These are phyloP conservation scores for Hyperopisus bebe DNA, from an alignment of 2,113 vertebrate genomes.

Conservation along the genomic window DNA sequence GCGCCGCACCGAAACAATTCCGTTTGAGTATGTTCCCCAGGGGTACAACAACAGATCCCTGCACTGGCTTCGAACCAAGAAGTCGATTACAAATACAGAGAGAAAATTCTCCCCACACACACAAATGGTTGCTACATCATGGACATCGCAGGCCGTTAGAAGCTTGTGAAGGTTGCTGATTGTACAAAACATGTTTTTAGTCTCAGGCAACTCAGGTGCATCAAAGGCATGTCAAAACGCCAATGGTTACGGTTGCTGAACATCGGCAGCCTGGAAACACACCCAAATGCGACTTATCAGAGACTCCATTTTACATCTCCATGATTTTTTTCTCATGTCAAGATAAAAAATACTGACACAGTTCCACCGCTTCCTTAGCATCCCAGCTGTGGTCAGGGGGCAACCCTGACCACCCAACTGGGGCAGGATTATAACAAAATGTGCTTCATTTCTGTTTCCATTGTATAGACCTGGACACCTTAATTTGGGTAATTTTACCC, in stretches of 20 bases:
- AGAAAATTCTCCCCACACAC: not conserved
- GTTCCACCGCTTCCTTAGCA: not conserved
- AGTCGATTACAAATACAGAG: not conserved
- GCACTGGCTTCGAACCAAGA: not conserved
- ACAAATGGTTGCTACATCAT: not conserved
- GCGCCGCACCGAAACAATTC: not conserved
- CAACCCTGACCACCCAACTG: not conserved
- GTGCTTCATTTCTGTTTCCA: not conserved
- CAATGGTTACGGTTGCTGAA: not conserved
- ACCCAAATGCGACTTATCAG: not conserved
- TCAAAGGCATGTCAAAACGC: not conserved
- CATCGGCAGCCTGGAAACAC: not conserved
- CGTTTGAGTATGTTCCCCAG: not conserved
- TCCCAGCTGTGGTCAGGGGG: not conserved
- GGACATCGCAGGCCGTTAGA: not conserved
- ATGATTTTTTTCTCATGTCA: not conserved
- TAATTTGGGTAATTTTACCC: conserved; percentile 22
- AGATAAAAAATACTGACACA: not conserved
- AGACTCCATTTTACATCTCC: not conserved
- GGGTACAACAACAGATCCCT: not conserved
- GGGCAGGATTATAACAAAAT: not conserved
- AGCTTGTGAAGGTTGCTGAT: not conserved
- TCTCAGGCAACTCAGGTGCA: not conserved
- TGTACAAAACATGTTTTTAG: not conserved
- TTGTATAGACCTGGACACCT: not conserved